phyloP scores from a whole-genome alignment of 92 coral and sea anemone genomes.

The Siderastrea radians region DNA sequence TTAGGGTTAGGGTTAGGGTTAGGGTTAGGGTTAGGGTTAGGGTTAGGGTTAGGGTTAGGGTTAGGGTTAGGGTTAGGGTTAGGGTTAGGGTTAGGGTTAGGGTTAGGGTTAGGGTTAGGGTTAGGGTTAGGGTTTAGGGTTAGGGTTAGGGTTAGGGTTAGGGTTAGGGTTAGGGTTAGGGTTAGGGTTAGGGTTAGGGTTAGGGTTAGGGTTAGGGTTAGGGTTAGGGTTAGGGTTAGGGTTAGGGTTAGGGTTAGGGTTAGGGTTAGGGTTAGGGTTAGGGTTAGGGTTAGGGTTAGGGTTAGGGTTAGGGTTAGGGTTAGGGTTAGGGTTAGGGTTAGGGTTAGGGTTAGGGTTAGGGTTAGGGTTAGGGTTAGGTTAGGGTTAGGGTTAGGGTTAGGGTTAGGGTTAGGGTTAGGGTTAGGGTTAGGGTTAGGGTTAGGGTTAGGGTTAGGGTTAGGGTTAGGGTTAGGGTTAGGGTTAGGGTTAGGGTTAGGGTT shows the following conservation, averaged over 20 bases:
- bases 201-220: slow-evolving; percentile 53
- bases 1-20: slow-evolving; percentile 65
- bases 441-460: slow-evolving; percentile 61
- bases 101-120: slow-evolving; percentile 73
- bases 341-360: slow-evolving; percentile 67
- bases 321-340: slow-evolving; percentile 71
- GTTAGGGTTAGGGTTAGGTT: slow-evolving; percentile 47
- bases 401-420: slow-evolving; percentile 28
- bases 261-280: slow-evolving; percentile 67
- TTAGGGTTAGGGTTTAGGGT: slow-evolving; percentile 65
- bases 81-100: slow-evolving; percentile 69
- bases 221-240: slow-evolving; percentile 67
- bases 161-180: slow-evolving; percentile 70
- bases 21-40: slow-evolving; percentile 71
- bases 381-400: slow-evolving; percentile 34
- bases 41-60: slow-evolving; percentile 57
- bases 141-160: slow-evolving; percentile 67
- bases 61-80: slow-evolving; percentile 63
- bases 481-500: slow-evolving; percentile 65
- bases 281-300: slow-evolving; percentile 58
- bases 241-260: slow-evolving; percentile 66
- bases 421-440: slow-evolving; percentile 61
- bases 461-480: slow-evolving; percentile 61
- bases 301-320: slow-evolving; percentile 59
- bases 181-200: slow-evolving; percentile 69